These are phyloP conservation scores for Xestia rhomboidea DNA, from an alignment of 2,888 invertebrate species.

Conservation along the genomic window DNA sequence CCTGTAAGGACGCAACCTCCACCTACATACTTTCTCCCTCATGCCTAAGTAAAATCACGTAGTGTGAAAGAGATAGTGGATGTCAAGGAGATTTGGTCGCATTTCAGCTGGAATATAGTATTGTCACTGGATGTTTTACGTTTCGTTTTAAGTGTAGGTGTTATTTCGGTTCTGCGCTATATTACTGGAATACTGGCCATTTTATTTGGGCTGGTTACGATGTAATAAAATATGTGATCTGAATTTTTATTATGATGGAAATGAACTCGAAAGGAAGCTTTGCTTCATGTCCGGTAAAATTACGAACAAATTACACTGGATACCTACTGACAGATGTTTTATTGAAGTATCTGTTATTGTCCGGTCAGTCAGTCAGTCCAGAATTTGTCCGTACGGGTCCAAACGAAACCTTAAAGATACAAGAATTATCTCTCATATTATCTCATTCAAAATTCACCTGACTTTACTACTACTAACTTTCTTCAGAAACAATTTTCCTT, in stretches of 20 bases:
- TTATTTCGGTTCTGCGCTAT: slow-evolving; percentile 30
- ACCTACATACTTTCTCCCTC: slow-evolving; percentile 39
- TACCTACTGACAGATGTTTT: neutral
- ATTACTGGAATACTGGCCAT: slow-evolving; percentile 20
- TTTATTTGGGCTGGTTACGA: slow-evolving; percentile 19
- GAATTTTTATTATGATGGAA: neutral
- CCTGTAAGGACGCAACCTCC: slow-evolving; percentile 48
- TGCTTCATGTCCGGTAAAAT: neutral
- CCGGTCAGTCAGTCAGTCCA: neutral
- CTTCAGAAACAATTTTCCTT: neutral
- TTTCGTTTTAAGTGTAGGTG: slow-evolving; percentile 33
- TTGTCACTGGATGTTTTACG: slow-evolving; percentile 41
- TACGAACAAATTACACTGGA: neutral
- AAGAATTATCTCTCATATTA: neutral
- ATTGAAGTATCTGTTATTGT: neutral
- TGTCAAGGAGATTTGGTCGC: slow-evolving; percentile 44
- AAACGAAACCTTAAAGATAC: neutral
- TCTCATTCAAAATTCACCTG: neutral
- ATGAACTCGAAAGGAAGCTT: neutral
- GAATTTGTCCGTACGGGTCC: neutral
- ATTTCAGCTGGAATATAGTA: slow-evolving; percentile 44
- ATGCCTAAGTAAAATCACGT: slow-evolving; percentile 7
- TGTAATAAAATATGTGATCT: slow-evolving; percentile 14
- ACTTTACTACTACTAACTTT: neutral
- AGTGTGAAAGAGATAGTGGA: slow-evolving; percentile 42